These are phyloP conservation scores for Macaca mulatta DNA, from an alignment of 2,113 vertebrate genomes.

Conservation along the genomic window DNA sequence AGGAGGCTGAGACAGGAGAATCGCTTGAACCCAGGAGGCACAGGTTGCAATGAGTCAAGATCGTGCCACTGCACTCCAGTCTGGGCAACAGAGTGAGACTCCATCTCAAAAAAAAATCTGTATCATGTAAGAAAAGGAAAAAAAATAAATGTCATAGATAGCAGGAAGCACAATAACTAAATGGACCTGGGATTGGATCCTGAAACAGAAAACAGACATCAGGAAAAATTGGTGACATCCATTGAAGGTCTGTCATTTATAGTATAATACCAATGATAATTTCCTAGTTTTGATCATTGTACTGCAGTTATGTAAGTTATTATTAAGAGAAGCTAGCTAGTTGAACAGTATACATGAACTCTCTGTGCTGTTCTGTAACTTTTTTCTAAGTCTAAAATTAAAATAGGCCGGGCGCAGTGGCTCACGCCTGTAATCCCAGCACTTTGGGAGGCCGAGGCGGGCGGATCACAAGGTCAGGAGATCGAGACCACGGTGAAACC, in stretches of 20 bases:
- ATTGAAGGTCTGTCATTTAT: neutral
- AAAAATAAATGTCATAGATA: neutral
- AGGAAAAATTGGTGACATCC: neutral
- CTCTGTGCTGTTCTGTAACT: neutral
- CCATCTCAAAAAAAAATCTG: neutral
- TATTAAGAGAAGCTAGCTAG: neutral
- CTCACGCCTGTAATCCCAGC: too few relatives aligned
- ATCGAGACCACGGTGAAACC: too few relatives aligned
- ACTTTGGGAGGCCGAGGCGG: too few relatives aligned
- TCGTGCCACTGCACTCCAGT: neutral
- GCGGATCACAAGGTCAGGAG: too few relatives aligned
- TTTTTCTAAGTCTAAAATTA: neutral
- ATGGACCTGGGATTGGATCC: neutral
- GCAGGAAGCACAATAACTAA: neutral
- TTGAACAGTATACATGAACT: neutral
- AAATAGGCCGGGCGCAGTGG: too few relatives aligned
- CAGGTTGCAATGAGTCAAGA: neutral
- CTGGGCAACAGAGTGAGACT: neutral
- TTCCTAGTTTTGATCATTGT: neutral
- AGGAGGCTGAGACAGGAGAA: neutral
- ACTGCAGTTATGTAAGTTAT: neutral
- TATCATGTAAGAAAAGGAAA: neutral
- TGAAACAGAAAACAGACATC: neutral
- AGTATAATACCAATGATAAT: neutral
- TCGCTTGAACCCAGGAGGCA: neutral